Base-by-base conservation (phyloP, 2,113 vertebrate species). In the Circaetus gallicus region DNA sequence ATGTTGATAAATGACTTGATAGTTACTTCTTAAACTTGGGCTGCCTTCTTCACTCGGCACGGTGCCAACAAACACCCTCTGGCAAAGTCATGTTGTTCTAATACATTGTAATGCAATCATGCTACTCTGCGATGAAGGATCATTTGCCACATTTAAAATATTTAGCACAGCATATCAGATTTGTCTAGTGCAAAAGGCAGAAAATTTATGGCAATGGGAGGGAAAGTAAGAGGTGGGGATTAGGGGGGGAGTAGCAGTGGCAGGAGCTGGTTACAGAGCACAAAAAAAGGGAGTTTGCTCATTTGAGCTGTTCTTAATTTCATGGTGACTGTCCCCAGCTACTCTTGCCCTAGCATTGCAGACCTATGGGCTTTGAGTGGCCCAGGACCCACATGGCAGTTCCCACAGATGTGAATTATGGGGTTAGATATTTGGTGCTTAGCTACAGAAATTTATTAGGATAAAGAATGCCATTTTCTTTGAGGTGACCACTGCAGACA, bases 41-140 rank as follows among this genome's bases (percentile, higher is more conserved):
- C 93, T 91, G 84, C 78, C 47, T 97, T 78, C 71, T 94, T 94
- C 81, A 36, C 59, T 88, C 1, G 26, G 82, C 21, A 1, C 1
- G 0, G 71, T 73, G 94, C 91, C 89, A 95, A 31, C 79, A 81
- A 95, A 95, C 82, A 91, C 93, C 94, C 91, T 85, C 91, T 93
- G 93, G 97, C 94, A 95, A 97, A 96, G 94, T 95, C 91, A 66
- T 70, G 84, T 89, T 93, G 73, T 77, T 96, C 91, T 95, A 88
- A 95, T 90, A 82, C 79, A 67, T 77, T 52, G 71, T 84, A 94
- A 91, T 90, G 93, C 70, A 90, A 91, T 95, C 79, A 31, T 95
- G 77, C 86, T 66, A 55, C 87, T 94, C 82, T 74, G 62, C 1
- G 24, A 90, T 91, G 93, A 96, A 62, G 87, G 71, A 93, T 93